Evolutionary conservation across 2,888 invertebrate species (phyloP).

Genomic region (Sycophila texana): DNA sequence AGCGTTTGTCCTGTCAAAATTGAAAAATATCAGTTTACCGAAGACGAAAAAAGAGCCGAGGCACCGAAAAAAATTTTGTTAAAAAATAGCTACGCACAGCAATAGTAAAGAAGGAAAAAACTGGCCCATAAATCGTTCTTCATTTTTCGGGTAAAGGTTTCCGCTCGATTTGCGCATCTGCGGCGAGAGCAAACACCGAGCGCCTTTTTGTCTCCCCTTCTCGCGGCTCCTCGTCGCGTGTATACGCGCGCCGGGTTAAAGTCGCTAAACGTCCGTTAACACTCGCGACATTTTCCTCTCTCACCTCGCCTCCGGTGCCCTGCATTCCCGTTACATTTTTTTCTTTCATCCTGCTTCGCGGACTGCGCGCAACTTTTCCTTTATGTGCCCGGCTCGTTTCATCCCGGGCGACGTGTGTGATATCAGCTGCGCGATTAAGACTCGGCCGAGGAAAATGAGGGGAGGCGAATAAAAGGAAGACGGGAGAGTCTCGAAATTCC

Average conservation of each 20-base stretch:
- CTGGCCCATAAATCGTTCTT: slow-evolving; percentile 30
- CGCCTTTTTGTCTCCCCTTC: neutral
- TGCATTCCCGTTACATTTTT: neutral
- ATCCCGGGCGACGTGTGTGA: slow-evolving; percentile 33
- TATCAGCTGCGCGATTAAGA: slow-evolving; percentile 55
- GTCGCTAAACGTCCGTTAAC: slow-evolving; percentile 8
- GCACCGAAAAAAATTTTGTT: neutral
- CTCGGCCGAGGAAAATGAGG: slow-evolving; percentile 37
- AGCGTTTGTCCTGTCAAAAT: neutral
- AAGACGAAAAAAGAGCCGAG: neutral
- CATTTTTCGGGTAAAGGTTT: slow-evolving; percentile 33
- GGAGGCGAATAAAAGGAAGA: slow-evolving; percentile 12
- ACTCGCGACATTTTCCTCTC: slow-evolving; percentile 12
- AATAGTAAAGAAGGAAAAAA: neutral
- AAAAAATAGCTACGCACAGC: neutral
- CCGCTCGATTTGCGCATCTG: slow-evolving; percentile 42
- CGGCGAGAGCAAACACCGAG: slow-evolving; percentile 22
- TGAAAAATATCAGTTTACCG: slow-evolving; percentile 38
- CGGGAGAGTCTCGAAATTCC: slow-evolving; percentile 43
- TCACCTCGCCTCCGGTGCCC: neutral
- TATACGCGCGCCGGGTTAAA: no score
- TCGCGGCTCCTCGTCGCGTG: neutral
- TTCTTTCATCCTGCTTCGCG: neutral
- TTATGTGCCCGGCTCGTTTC: slow-evolving; percentile 12
- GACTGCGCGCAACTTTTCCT: slow-evolving; percentile 5